These are phyloP conservation scores for Nannospalax galili DNA, from an alignment of 2,113 vertebrate genomes.

Conservation along the genomic window DNA sequence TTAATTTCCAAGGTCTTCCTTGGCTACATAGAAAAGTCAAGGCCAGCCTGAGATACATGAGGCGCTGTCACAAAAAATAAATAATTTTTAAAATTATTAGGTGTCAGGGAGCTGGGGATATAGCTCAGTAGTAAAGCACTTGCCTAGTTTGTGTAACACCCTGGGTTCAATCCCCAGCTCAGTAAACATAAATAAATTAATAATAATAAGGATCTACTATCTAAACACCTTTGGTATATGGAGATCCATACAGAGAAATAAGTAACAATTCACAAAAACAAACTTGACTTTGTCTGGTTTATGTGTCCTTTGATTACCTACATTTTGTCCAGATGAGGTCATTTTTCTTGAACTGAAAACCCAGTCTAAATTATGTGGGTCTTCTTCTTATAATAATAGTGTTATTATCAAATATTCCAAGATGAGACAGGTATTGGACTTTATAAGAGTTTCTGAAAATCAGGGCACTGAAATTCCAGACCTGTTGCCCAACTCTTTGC, in stretches of 20 bases:
- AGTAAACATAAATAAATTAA: not conserved
- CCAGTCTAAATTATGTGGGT: not conserved
- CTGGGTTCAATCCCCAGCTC: not conserved
- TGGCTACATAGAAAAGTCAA: not conserved
- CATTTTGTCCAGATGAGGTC: not conserved
- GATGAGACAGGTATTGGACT: not conserved
- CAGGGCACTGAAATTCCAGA: constrained; percentile 15
- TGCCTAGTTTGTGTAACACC: not conserved
- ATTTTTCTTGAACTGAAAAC: not conserved
- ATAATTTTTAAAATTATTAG: not conserved
- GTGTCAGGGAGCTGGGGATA: not conserved
- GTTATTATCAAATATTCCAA: not conserved
- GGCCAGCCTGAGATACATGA: too few relatives aligned
- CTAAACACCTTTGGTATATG: not conserved
- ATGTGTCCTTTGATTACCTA: not conserved
- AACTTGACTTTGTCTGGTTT: not conserved
- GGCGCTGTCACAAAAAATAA: not conserved
- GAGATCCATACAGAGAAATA: not conserved
- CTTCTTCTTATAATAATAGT: not conserved
- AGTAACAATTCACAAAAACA: not conserved
- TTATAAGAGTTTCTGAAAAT: constrained; percentile 53
- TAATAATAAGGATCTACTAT: not conserved
- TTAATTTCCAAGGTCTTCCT: not conserved
- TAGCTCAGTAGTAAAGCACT: not conserved
- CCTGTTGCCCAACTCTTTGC: not conserved